These are phyloP conservation scores for Stenoptilia bipunctidactyla DNA, from an alignment of 2,888 invertebrate genomes.

Conservation along the genomic window DNA sequence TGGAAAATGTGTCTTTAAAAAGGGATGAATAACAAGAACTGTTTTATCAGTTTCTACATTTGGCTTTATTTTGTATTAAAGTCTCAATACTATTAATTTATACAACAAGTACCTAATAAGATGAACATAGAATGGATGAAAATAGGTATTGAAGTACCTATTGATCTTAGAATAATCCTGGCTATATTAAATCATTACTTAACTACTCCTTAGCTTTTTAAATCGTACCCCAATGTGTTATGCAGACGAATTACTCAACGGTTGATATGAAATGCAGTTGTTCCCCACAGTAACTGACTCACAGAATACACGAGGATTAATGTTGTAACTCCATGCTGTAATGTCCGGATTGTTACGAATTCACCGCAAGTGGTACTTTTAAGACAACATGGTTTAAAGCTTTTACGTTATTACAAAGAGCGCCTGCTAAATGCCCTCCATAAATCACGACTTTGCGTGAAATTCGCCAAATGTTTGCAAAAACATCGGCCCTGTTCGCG, in stretches of 20 bases:
- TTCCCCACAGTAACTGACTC: conserved; percentile 28
- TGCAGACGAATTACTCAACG: not conserved
- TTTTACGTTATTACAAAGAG: conserved; percentile 36
- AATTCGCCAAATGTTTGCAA: conserved; percentile 57
- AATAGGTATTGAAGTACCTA: too few species aligned
- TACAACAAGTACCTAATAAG: too few species aligned
- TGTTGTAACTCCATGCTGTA: conserved; percentile 29
- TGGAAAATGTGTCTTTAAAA: too few species aligned
- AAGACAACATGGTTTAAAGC: conserved; percentile 38
- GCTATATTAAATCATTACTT: too few species aligned
- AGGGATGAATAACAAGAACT: too few species aligned
- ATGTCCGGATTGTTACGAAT: conserved; percentile 32
- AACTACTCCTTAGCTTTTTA: too few species aligned
- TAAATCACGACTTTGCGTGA: conserved; percentile 58
- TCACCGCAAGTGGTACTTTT: conserved; percentile 54
- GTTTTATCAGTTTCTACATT: too few species aligned
- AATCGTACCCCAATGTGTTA: not conserved
- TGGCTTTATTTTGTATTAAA: too few species aligned
- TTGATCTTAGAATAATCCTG: too few species aligned
- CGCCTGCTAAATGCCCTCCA: conserved; percentile 25
- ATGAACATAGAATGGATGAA: too few species aligned
- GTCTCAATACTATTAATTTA: too few species aligned
- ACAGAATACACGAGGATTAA: too few species aligned
- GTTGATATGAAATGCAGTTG: conserved; percentile 33
- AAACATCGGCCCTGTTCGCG: conserved; percentile 22